These are phyloP conservation scores for Patella vulgata DNA, from an alignment of 1,140 invertebrate genomes.

Conservation along the genomic window DNA sequence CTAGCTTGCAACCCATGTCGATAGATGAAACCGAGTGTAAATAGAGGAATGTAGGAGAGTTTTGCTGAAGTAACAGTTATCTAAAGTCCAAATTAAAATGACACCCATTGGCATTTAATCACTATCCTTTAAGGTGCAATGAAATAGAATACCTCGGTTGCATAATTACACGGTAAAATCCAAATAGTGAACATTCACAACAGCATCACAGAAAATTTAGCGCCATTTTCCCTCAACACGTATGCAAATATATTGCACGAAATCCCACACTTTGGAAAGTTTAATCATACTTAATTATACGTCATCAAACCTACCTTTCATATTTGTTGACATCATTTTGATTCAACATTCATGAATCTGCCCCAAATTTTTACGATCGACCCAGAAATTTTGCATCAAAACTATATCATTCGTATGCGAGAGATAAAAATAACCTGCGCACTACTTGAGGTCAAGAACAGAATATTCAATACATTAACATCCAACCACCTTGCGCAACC, in stretches of 20 bases:
- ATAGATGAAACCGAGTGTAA: no score
- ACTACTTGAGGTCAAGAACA: constrained; percentile 25
- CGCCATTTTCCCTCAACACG: constrained; percentile 39
- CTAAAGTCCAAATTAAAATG: no score
- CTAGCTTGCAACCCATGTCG: no score
- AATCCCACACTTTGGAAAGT: not conserved
- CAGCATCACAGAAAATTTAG: constrained; percentile 31
- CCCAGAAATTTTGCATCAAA: constrained; percentile 32
- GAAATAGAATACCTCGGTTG: no score
- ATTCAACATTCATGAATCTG: constrained; percentile 42
- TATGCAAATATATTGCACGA: constrained; percentile 16
- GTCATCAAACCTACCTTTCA: constrained; percentile 38
- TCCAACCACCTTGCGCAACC: constrained; percentile 10
- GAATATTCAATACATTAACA: constrained; percentile 18
- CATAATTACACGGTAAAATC: no score
- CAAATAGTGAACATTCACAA: no score
- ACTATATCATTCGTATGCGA: constrained; percentile 16
- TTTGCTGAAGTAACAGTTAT: no score
- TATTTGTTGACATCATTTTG: constrained; percentile 40
- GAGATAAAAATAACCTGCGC: constrained; percentile 17
- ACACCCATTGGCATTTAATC: no score
- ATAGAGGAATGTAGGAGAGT: no score
- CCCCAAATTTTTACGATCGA: constrained; percentile 40
- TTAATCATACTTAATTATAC: constrained; percentile 9
- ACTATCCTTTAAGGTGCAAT: no score